These are phyloP conservation scores for Holocentrus rufus DNA, from an alignment of 2,797 vertebrate species.

Conservation along the genomic window DNA sequence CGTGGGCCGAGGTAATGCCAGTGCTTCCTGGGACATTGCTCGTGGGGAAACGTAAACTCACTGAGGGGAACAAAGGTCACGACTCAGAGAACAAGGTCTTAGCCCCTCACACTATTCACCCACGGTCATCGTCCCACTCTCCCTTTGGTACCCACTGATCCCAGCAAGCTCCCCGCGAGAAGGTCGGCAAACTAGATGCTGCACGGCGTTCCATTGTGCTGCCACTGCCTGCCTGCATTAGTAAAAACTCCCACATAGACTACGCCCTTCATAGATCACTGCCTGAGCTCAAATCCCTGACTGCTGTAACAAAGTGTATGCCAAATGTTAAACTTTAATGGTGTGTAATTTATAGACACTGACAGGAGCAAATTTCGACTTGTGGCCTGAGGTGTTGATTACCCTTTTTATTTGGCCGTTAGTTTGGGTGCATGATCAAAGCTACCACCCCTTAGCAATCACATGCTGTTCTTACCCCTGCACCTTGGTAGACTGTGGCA, in stretches of 20 bases:
- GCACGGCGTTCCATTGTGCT: conserved; percentile 3
- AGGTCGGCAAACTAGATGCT: conserved; percentile 36
- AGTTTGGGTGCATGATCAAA: conserved; percentile 73
- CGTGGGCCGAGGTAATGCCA: conserved; percentile 38
- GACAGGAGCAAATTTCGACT: conserved; percentile 67
- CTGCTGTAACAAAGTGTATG: conserved; percentile 51
- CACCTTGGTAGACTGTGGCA: conserved; percentile 56
- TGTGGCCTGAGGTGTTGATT: conserved; percentile 71
- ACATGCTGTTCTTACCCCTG: conserved; percentile 44
- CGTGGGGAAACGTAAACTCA: conserved; percentile 69
- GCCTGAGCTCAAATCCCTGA: conserved; percentile 29
- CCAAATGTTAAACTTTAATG: conserved; percentile 67
- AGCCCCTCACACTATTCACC: conserved; percentile 66
- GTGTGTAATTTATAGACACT: conserved; percentile 66
- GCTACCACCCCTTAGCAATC: conserved; percentile 63
- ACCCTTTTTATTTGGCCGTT: conserved; percentile 70
- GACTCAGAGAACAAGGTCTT: conserved; percentile 75
- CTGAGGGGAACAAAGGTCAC: conserved; percentile 78
- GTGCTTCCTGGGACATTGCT: conserved; percentile 60
- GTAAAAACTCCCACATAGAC: conserved; percentile 19
- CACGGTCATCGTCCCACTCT: conserved; percentile 49
- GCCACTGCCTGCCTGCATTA: conserved; percentile 35
- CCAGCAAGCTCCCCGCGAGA: conserved; percentile 53
- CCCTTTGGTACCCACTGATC: conserved; percentile 67
- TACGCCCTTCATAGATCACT: conserved; percentile 42